Percentiles rank a stretch among this genome's conserved stretches.
phyloP scores from a whole-genome alignment of 2,113 vertebrate genomes.

The Trematocara marginatum region DNA sequence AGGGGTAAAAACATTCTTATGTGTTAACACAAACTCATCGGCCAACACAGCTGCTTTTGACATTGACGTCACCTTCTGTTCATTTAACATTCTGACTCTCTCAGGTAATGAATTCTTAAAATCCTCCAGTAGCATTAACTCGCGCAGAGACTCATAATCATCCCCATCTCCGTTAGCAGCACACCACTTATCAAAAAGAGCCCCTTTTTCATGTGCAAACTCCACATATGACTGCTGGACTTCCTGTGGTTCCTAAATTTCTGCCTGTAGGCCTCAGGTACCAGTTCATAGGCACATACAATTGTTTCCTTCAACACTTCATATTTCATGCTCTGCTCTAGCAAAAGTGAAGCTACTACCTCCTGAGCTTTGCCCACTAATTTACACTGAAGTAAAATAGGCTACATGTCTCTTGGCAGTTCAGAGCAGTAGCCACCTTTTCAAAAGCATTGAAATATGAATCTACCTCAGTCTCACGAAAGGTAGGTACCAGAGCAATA shows the following conservation, averaged over 20 bases:
- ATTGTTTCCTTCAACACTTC: too few species aligned
- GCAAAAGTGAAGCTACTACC: fast-evolving
- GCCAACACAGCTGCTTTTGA: neutral
- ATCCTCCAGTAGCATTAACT: fast-evolving
- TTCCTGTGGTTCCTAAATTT: neutral
- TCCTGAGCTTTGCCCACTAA: too few species aligned
- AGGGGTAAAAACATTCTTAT: neutral
- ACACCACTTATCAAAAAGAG: neutral
- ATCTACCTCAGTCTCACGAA: too few species aligned
- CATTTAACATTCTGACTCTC: fast-evolving
- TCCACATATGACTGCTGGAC: neutral
- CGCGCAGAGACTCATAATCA: fast-evolving
- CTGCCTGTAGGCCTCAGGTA: neutral
- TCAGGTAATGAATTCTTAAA: neutral
- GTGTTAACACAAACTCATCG: neutral
- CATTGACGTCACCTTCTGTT: neutral
- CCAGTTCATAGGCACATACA: too few species aligned
- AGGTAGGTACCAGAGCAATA: too few species aligned
- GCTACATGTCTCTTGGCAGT: too few species aligned
- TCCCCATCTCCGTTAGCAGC: neutral
- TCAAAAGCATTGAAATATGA: too few species aligned
- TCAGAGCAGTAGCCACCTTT: too few species aligned
- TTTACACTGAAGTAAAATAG: too few species aligned
- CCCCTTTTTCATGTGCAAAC: neutral
- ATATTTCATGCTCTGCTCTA: too few species aligned